Percentiles rank a stretch among this genome's conserved stretches.
Evolutionary conservation across 2,888 invertebrate genomes (phyloP).

Genomic region (Clunio marinus): DNA sequence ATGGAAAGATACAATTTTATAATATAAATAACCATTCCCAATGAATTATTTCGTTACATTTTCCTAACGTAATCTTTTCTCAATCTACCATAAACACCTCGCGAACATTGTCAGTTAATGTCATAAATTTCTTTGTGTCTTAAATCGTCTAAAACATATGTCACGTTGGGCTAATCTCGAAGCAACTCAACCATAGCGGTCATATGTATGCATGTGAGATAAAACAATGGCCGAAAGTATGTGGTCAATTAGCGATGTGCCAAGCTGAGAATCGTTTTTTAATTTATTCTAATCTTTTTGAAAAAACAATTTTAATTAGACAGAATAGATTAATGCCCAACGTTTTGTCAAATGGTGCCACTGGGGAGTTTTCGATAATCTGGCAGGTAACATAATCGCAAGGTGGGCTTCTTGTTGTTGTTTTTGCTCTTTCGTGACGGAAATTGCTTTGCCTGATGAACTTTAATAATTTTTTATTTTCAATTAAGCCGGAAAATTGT

Average conservation of each 20-base stretch:
- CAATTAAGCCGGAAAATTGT: conserved; percentile 31
- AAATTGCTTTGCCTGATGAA: too few relatives aligned
- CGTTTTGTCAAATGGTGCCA: too few relatives aligned
- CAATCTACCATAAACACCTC: conserved; percentile 35
- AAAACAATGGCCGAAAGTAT: conserved; percentile 2
- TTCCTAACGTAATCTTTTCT: conserved; percentile 11
- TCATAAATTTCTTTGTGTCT: conserved; percentile 34
- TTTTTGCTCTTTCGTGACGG: too few relatives aligned
- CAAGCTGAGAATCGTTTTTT: conserved; percentile 22
- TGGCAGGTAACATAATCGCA: too few relatives aligned
- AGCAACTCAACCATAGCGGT: neutral
- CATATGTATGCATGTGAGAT: neutral
- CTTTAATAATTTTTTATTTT: neutral
- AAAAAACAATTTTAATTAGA: too few relatives aligned
- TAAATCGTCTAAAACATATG: conserved; percentile 33
- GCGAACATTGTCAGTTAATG: conserved; percentile 35
- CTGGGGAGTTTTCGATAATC: too few relatives aligned
- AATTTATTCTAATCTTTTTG: conserved; percentile 30
- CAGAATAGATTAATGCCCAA: too few relatives aligned
- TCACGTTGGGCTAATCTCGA: neutral
- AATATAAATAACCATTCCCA: conserved; percentile 20
- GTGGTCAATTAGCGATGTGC: conserved; percentile 32
- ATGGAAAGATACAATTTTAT: neutral
- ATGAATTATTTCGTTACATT: conserved; percentile 3
- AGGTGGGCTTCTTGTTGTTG: too few relatives aligned